Base-by-base conservation (phyloP, 2,797 vertebrate species). In the Phrynocephalus guinanensis region DNA sequence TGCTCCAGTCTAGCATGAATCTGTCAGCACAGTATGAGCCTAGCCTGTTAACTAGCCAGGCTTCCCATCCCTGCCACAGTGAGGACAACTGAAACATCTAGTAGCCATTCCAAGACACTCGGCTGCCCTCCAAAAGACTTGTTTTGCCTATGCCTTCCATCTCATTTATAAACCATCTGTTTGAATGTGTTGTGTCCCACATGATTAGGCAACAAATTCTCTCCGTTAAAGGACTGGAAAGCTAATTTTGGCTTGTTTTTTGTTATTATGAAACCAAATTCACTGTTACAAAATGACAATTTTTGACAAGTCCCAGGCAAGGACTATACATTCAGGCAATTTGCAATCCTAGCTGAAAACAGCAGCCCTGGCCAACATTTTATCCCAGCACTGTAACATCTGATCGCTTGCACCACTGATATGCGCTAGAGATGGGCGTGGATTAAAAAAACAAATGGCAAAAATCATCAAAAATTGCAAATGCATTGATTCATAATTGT, bases 151-250 rank as follows among this genome's bases (percentile, higher is more conserved):
- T 90, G 82, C 7, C 15, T 78, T 86, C 26, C n/a, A 24, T 73
- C 60, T 79, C 22, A 66, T 38, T 66, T 72, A 24, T 66, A 88
- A 85, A 67, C 86, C 84, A 83, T 90, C 77, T 67, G 68, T 81
- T 86, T 20, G 63, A 87, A 26, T 88, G 50, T 88, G 88, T 85
- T 91, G 79, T 48, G 30, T 89, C 91, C 91, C 88, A 63, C n/a
- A 91, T 56, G 71, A 91, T 92, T 91, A 90, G 56, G 84, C 28
- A 78, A 50, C 18, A 72, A 83, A 79, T 91, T 91, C 52, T 50
- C 28, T 26, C 38, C 60, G 9, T 81, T 87, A 84, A 26, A 75
- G 76, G 13, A 85, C 5, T 3, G 79, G 3, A 87, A 86, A 90
- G 83, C 0, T 0, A 26, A 79, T 86, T 89, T 83, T 67, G 63